phyloP scores from a whole-genome alignment of 2,797 vertebrate genomes.

The Pseudochaenichthys georgianus region DNA sequence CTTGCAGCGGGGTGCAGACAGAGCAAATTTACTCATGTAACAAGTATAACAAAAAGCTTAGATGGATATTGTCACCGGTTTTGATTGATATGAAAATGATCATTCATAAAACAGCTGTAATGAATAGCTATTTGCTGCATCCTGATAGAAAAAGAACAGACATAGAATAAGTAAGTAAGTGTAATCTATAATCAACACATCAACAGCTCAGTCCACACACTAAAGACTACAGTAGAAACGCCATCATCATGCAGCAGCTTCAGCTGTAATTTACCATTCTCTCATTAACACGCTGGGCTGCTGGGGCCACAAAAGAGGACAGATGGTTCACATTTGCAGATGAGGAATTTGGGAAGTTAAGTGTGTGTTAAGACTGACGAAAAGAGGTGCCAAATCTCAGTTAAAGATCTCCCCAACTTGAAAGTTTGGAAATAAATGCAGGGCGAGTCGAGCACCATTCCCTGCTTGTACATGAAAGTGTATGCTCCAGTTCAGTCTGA shows the following conservation, averaged over 20 bases:
- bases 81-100: background rate
- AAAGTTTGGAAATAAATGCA: slow-evolving; percentile 31
- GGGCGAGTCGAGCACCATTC: slow-evolving; percentile 12
- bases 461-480: slow-evolving; percentile 29
- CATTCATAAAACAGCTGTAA: slow-evolving; percentile 19
- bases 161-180: slow-evolving; percentile 12
- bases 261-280: slow-evolving; percentile 46
- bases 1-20: slow-evolving; percentile 27
- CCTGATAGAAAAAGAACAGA: background rate
- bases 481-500: slow-evolving; percentile 25
- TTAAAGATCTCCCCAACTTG: slow-evolving; percentile 55
- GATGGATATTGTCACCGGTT: slow-evolving; percentile 11
- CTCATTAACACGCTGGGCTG: slow-evolving; percentile 56
- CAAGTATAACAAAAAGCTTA: slow-evolving; percentile 16
- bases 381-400: slow-evolving; percentile 63
- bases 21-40: slow-evolving; percentile 15
- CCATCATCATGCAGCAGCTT: slow-evolving; percentile 30
- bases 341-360: slow-evolving; percentile 65
- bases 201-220: slow-evolving; percentile 4
- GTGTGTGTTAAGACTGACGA: slow-evolving; percentile 51
- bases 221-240: slow-evolving; percentile 26
- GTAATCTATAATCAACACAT: slow-evolving; percentile 26
- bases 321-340: slow-evolving; percentile 77
- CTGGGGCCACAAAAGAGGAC: slow-evolving; percentile 43
- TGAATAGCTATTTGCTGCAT: background rate